Percentiles rank a stretch among this genome's conserved stretches.
These are phyloP conservation scores for Drosophila ohnishii DNA, from an alignment of 1,140 invertebrate genomes.

Conservation along the genomic window DNA sequence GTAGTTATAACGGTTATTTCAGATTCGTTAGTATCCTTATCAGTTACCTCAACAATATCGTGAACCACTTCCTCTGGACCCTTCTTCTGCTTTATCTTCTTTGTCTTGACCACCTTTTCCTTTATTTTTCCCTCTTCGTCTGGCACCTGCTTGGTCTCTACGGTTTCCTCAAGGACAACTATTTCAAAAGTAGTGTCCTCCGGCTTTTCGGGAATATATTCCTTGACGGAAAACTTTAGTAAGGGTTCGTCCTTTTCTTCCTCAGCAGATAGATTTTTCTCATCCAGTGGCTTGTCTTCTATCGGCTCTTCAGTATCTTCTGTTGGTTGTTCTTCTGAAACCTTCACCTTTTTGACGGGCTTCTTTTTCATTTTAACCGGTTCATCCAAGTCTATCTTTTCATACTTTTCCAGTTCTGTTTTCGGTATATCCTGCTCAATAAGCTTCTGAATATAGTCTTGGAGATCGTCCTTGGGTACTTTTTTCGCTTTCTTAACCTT, in stretches of 20 bases:
- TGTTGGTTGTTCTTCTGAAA: slow-evolving; percentile 60
- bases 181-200: slow-evolving; percentile 63
- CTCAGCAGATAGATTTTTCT: slow-evolving; percentile 13
- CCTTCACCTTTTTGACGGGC: slow-evolving; percentile 64
- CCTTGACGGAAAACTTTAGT: slow-evolving; percentile 54
- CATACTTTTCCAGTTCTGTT: slow-evolving; percentile 82
- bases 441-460: slow-evolving; percentile 79
- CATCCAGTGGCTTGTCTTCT: slow-evolving; percentile 25
- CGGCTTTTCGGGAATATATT: slow-evolving; percentile 70
- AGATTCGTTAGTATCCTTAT: slow-evolving; percentile 76
- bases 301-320: slow-evolving; percentile 48
- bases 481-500: slow-evolving; percentile 73
- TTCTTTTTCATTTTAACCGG: slow-evolving; percentile 79
- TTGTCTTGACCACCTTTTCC: slow-evolving; percentile 74
- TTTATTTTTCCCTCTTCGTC: slow-evolving; percentile 58
- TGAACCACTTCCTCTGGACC: slow-evolving; percentile 60
- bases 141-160: slow-evolving; percentile 47
- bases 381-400: slow-evolving; percentile 77
- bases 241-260: slow-evolving; percentile 53
- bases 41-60: slow-evolving; percentile 71
- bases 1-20: slow-evolving; percentile 69
- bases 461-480: slow-evolving; percentile 69
- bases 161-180: slow-evolving; percentile 61
- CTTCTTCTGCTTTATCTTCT: slow-evolving; percentile 74
- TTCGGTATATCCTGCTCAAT: slow-evolving; percentile 81